Percentiles rank a stretch among this genome's conserved stretches.
These are phyloP conservation scores for Saturnia japonica DNA, from an alignment of 2,888 invertebrate genomes.

Conservation along the genomic window DNA sequence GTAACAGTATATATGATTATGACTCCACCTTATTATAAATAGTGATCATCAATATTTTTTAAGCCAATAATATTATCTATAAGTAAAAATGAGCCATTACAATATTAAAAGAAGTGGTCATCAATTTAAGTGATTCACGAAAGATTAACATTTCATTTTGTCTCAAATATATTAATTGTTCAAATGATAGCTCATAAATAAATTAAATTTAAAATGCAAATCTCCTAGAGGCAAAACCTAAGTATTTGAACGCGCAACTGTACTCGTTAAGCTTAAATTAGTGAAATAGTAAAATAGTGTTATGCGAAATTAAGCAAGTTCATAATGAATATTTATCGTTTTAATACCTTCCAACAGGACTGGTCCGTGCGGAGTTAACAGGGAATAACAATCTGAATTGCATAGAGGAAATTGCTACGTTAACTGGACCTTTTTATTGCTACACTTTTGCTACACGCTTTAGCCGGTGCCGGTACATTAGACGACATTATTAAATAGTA, in stretches of 20 bases:
- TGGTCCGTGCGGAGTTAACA: slow-evolving; percentile 50
- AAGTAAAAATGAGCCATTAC: too few relatives aligned
- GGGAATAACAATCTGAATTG: slow-evolving; percentile 62
- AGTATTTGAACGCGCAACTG: slow-evolving; percentile 30
- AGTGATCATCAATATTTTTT: too few relatives aligned
- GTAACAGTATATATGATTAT: too few relatives aligned
- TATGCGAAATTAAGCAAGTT: slow-evolving; percentile 76
- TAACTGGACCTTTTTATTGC: slow-evolving; percentile 58
- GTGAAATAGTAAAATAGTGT: slow-evolving; percentile 73
- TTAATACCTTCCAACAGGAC: slow-evolving; percentile 74
- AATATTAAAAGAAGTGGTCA: too few relatives aligned
- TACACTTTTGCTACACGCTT: slow-evolving; percentile 27
- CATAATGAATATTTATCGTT: slow-evolving; percentile 80
- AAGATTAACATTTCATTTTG: too few relatives aligned
- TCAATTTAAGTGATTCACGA: too few relatives aligned
- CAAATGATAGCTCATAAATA: background rate
- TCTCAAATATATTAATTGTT: background rate
- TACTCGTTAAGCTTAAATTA: slow-evolving; percentile 68
- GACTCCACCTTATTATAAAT: too few relatives aligned
- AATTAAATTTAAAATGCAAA: slow-evolving; percentile 11
- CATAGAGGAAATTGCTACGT: slow-evolving; percentile 61
- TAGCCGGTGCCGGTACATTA: slow-evolving; percentile 23
- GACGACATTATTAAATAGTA: slow-evolving; percentile 16
- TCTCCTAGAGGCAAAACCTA: background rate
- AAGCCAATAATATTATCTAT: too few relatives aligned